Conservation (phyloP, 2,888 invertebrate genomes). For the Malthinus seriepunctatus region DNA sequence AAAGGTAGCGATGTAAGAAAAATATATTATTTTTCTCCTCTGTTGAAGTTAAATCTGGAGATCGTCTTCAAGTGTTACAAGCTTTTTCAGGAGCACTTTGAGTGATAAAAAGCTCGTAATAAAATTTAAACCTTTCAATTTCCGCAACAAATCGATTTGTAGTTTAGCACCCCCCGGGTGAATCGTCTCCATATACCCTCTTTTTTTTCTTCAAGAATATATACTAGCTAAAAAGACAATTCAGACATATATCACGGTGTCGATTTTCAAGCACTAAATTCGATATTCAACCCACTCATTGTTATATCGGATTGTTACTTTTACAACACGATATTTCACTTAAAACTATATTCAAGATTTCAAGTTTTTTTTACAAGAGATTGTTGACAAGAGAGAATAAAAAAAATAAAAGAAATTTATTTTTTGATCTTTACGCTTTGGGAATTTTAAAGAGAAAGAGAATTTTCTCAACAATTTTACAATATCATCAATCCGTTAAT, state of each 20-base stretch:
- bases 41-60: slow-evolving; percentile 20
- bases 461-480: too few species aligned
- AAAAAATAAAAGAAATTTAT: too few species aligned
- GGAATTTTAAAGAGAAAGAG: too few species aligned
- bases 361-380: neutral
- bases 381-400: too few species aligned
- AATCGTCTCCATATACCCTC: slow-evolving; percentile 11
- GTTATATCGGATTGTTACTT: neutral
- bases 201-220: neutral
- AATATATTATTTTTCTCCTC: slow-evolving; percentile 23
- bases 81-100: slow-evolving; percentile 28
- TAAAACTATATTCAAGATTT: neutral
- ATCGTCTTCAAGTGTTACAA: slow-evolving; percentile 21
- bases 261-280: neutral
- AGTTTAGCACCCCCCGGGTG: slow-evolving; percentile 31
- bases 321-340: neutral
- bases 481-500: too few species aligned
- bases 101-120: slow-evolving; percentile 33
- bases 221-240: slow-evolving; percentile 1
- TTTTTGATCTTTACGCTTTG: too few species aligned
- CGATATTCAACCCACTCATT: neutral
- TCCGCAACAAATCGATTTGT: slow-evolving; percentile 34
- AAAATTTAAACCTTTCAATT: slow-evolving; percentile 37
- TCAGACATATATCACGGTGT: neutral
- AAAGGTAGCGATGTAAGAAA: slow-evolving; percentile 3